Evolutionary conservation across 2,797 vertebrate genomes (phyloP), one percentile per base, ranked within the genome.

Genomic region (Enteromius anoplus): DNA sequence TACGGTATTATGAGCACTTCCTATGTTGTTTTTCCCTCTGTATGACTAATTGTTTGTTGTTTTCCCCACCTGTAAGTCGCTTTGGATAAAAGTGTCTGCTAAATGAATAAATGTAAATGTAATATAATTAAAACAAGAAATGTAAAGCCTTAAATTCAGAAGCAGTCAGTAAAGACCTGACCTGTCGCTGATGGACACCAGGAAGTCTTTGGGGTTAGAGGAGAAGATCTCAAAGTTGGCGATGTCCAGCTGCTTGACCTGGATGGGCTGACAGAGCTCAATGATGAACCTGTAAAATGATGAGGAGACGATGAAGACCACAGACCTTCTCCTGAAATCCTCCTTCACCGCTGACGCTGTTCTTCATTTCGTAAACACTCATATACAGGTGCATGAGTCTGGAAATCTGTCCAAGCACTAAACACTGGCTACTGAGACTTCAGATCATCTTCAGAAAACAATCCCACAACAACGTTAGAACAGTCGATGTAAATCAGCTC

Each of bases 171-270:
- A 26, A 26, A 21, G 21, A 26, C 21, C 92, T 83, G 91, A 99
- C 98, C 98, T 96, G 92, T 99, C 97, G 90, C 97, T 99, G 89
- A 99, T 99, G 58, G 97, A 99, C 78, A 99, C 97, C 71, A 99
- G 91, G 85, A 99, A 99, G 90, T 99, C 98, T 93, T 97, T 98
- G 66, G 98, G 98, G 86, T 97, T 99, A n/a, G 98, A 99, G 58
- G 98, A 99, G 93, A 99, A 99, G 78, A 99, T 96, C 88, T 99
- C 98, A 88, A 98, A 99, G 91, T 99, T 99, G 84, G 98, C 98
- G 42, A 99, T 98, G 91, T 99, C 98, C 92, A 99, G 85, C 89
- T 99, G 98, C 89, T 98, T 98, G 88, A 99, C 92, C 94, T 99
- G 98, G 90, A 99, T 96, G 89, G 97, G 97, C 91, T 99, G 98